Evolutionary conservation across 2,888 invertebrate species (phyloP), one percentile per base, ranked within the genome.

Genomic region (Drosophila melanosoma): DNA sequence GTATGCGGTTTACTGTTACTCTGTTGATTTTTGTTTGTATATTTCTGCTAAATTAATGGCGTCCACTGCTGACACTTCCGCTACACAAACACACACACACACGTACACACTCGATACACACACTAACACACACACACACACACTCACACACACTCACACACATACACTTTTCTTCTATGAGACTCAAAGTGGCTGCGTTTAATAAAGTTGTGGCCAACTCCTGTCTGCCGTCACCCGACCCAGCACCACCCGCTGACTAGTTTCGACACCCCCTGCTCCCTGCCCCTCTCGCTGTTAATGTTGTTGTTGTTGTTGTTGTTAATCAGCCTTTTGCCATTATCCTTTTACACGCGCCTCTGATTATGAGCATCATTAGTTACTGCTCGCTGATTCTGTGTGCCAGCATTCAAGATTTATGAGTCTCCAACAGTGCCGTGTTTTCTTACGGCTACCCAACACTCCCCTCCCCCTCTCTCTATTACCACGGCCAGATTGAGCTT

Each of bases 331-430:
- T 68, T 59, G 71, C 76, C 79, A 84, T 79, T 87, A 83, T 84
- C 84, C 84, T 83, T 89, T 79, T 87, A 87, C 89, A 83, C 87
- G 89, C 87, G 76, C 76, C 87, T 89, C 82, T 82, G 82, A 84
- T 89, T 84, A 84, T 89, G 82, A 87, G 82, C 85, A 89, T 87
- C 85, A 89, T 89, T 89, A 84, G 87, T 82, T 89, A 87, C 82
- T 67, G 74, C 74, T 86, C 66, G 69, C 79, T 79, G 76, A 79
- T 69, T 79, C 76, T 54, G 51, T 64, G 73, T 60, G 42, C 57
- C 63, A 76, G 63, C 80, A 62, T 66, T 53, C 70, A 79, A 76
- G 89, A 84, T 84, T 84, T 84, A 84, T 84, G 79, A 69, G 76
- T 73, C 66, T 59, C 56, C 75, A 75, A 66, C 83, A 68, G 82